Evolutionary conservation across 2,797 vertebrate species (phyloP).

Genomic region (Pelobates cultripes): DNA sequence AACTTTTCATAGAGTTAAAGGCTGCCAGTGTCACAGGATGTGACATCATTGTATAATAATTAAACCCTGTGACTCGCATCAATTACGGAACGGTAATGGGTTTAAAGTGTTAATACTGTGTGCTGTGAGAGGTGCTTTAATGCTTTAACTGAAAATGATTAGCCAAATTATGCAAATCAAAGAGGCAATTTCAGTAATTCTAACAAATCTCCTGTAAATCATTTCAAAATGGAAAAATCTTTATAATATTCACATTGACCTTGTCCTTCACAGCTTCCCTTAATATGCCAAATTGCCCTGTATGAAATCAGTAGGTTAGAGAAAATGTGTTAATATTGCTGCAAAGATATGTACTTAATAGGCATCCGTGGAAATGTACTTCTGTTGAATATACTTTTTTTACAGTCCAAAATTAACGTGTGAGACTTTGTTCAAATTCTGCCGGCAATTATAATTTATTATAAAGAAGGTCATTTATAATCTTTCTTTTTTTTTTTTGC

Average conservation of each 20-base stretch:
- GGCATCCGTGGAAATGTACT: background rate
- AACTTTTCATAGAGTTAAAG: too few species aligned
- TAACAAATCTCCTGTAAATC: background rate
- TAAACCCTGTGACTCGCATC: too few species aligned
- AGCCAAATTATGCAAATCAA: conserved; percentile 18
- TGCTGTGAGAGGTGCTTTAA: background rate
- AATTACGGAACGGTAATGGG: too few species aligned
- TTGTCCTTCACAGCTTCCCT: conserved; percentile 1
- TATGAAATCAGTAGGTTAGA: conserved; percentile 1
- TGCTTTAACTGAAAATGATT: conserved; percentile 2
- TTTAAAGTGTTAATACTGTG: background rate
- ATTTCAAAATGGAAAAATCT: conserved; percentile 12
- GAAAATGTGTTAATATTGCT: background rate
- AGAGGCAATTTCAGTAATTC: conserved; percentile 9
- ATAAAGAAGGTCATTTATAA: too few species aligned
- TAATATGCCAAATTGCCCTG: background rate
- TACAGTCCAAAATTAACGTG: too few species aligned
- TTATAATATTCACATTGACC: conserved; percentile 1
- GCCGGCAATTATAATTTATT: too few species aligned
- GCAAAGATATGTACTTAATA: background rate
- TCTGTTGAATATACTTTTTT: background rate
- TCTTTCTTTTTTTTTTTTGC: too few species aligned
- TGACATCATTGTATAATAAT: too few species aligned
- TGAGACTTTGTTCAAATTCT: too few species aligned
- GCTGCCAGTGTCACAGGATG: too few species aligned